These are phyloP conservation scores for Oenanthe oenanthe DNA, from an alignment of 2,113 vertebrate genomes.

Conservation along the genomic window DNA sequence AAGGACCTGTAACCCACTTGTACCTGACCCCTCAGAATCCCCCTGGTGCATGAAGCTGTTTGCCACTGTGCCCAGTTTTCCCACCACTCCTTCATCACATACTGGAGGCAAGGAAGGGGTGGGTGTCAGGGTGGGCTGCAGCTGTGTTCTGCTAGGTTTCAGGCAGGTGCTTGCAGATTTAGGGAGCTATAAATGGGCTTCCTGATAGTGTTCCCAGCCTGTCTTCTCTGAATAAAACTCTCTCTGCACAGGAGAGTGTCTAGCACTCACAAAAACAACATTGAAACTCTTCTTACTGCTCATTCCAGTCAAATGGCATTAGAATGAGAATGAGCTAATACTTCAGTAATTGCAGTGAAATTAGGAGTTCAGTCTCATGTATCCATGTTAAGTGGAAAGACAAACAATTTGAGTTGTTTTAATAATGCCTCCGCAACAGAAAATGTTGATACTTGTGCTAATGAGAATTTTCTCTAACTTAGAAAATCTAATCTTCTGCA, in stretches of 20 bases:
- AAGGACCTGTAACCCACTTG: not conserved
- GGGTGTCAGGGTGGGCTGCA: not conserved
- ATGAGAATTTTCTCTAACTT: constrained; percentile 17
- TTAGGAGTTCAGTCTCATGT: not conserved
- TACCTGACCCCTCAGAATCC: not conserved
- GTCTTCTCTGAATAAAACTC: not conserved
- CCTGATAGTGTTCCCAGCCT: not conserved
- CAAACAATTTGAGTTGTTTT: not conserved
- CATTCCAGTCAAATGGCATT: not conserved
- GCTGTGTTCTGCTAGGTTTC: not conserved
- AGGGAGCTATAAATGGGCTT: constrained; percentile 25
- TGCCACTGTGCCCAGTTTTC: not conserved
- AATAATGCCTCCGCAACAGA: not conserved
- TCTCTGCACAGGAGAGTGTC: not conserved
- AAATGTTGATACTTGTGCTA: not conserved
- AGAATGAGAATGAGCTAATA: not conserved
- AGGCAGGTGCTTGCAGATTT: constrained; percentile 3
- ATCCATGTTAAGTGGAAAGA: not conserved
- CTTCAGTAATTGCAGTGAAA: not conserved
- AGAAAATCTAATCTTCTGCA: not conserved
- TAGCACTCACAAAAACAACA: not conserved
- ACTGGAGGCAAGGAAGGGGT: not conserved
- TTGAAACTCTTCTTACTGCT: not conserved
- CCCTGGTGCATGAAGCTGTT: not conserved
- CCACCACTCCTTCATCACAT: not conserved